A percentile compares a stretch with the other conserved stretches of the same genome.
These are phyloP conservation scores for Psilopsiagon aymara DNA, from an alignment of 2,113 vertebrate genomes.

Conservation along the genomic window DNA sequence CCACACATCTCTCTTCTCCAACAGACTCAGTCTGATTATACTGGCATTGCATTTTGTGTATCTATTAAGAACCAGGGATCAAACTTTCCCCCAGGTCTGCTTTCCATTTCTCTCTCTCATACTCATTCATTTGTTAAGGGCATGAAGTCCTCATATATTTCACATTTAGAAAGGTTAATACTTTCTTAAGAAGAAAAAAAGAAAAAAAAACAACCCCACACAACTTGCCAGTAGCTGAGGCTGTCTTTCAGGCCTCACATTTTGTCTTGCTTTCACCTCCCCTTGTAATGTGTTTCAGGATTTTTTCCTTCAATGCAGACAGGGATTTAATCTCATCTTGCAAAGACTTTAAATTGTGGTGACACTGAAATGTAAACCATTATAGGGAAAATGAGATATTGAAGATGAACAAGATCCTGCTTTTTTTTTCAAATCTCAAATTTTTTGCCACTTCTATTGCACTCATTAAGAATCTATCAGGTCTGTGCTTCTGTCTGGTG, in stretches of 20 bases:
- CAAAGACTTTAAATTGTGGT: not conserved
- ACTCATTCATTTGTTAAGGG: conserved; percentile 28
- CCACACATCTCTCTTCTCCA: conserved; percentile 40
- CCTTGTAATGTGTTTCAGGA: not conserved
- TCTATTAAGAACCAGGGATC: conserved; percentile 13
- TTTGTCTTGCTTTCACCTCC: not conserved
- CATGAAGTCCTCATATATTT: conserved; percentile 19
- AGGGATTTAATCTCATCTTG: not conserved
- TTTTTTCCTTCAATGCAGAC: not conserved
- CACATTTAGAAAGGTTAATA: not conserved
- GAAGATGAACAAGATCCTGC: not conserved
- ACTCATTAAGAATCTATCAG: not conserved
- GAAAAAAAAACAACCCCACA: not conserved
- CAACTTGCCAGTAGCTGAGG: not conserved
- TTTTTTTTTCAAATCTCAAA: not conserved
- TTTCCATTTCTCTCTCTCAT: not conserved
- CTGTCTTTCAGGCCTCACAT: not conserved
- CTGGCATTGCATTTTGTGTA: not conserved
- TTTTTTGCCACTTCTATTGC: not conserved
- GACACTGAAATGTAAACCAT: not conserved
- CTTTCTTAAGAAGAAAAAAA: not conserved
- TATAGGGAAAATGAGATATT: not conserved
- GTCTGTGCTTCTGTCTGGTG: not conserved
- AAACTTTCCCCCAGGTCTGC: conserved; percentile 9
- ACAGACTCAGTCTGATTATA: not conserved